Conservation (phyloP, 2,113 vertebrate genomes). For the Ranitomeya variabilis region DNA sequence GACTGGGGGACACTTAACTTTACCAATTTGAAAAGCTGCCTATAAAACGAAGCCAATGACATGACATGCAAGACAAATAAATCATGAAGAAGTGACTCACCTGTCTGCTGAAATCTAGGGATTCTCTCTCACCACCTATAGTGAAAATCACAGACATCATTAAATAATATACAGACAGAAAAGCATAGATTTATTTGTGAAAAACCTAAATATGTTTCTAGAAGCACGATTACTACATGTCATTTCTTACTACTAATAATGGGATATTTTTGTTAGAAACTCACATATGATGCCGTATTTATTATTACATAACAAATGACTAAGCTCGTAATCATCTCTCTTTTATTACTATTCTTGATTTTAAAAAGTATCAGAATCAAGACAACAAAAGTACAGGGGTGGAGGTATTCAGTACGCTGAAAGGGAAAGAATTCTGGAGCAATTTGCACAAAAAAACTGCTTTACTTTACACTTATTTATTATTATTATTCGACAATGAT, state of each 20-base stretch:
- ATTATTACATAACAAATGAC: too few species aligned
- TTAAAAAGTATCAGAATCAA: too few species aligned
- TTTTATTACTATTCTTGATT: too few species aligned
- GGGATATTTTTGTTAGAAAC: neutral
- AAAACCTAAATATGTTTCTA: too few species aligned
- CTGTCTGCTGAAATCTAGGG: conserved; percentile 88
- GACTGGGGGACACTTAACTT: neutral
- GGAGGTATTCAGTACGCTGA: too few species aligned
- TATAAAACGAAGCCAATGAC: neutral
- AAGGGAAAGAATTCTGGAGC: too few species aligned
- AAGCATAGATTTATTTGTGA: neutral
- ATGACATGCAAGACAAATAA: neutral
- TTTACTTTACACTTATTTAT: too few species aligned
- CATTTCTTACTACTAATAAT: neutral
- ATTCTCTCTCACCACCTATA: conserved; percentile 82
- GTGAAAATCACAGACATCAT: conserved; percentile 60
- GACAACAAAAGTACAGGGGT: too few species aligned
- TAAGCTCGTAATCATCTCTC: too few species aligned
- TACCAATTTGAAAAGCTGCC: neutral
- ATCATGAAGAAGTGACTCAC: conserved; percentile 69
- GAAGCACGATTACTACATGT: neutral
- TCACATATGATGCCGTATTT: neutral
- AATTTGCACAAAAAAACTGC: too few species aligned
- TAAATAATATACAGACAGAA: neutral
- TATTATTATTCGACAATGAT: too few species aligned